Evolutionary conservation across 2,113 vertebrate species (phyloP), one percentile per base, ranked within the genome.

Genomic region (Cynoglossus semilaevis): DNA sequence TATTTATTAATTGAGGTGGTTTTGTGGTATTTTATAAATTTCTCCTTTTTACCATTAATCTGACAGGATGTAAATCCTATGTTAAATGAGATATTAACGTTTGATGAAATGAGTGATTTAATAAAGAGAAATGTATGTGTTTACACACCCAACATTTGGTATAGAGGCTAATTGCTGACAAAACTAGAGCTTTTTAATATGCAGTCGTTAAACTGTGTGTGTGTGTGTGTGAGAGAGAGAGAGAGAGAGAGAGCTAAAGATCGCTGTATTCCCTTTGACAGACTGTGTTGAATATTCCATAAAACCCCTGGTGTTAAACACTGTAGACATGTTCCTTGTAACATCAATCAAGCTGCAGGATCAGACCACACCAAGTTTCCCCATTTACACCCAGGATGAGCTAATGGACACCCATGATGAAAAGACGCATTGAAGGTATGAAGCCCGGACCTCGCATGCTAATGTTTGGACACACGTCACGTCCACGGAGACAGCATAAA

Each of bases 291-390:
- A 80, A 72, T 72, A 75, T 67, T 70, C 40, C 58, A 67, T 58
- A 37, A 15, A 11, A 76, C 62, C 49, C 59, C 34, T 48, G 29
- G 48, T 15, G 46, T 55, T 74, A 57, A 70, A 77, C 66, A 56
- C 10, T 40, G 44, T 29, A 66, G 36, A 48, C 51, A 56, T 72
- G 52, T 59, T 70, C 36, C 44, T 70, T 78, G 68, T 60, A 76
- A 73, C 73, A 70, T 82, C 76, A 72, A 75, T 78, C 9, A 49
- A 10, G 37, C 55, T 9, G 15, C 17, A 51, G 56, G 57, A 69
- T 55, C 52, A 22, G 11, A 43, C 46, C 53, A 50, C 64, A 50
- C 67, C 59, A 60, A 53, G 50, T 72, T 43, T 56, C 42, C 48
- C 35, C 57, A 46, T 54, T 54, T 54, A 48, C 40, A 9, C 36